Base-by-base conservation (phyloP, 2,113 vertebrate genomes). In the Haplochromis vanheusdeni region DNA sequence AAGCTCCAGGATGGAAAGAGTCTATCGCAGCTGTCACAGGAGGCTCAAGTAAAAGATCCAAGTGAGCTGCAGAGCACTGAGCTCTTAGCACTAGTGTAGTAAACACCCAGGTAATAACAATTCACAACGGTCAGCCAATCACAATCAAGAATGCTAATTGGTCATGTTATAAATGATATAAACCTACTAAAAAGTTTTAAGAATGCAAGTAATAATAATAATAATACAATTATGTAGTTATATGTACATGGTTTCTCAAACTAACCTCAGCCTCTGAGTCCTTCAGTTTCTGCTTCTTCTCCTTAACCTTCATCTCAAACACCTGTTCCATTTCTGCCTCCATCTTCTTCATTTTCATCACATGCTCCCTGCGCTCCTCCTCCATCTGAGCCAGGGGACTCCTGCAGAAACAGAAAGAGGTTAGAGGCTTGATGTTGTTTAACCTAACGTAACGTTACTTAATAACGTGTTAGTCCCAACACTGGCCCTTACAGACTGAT, bases 261-360 rank as follows among this genome's bases (percentile, higher is more conserved):
- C 93, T 7, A 75, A 97, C 97, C 96, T 97, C 97, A 2, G 96
- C 96, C 87, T 97, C 97, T 0, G 97, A 97, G 82, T 97, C 97
- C 94, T 97, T 97, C 92, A 97, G 95, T 82, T 97, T 97, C 90
- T 97, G 97, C 91, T 96, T 97, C 93, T 97, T 97, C 92, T 97
- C 97, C 87, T 97, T 97, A 2, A 97, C 97, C 90, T 97, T 97
- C 96, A 97, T 97, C 77, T 97, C 97, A 89, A 97, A 97, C 52
- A 97, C 97, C n/a, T 97, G 97, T 31, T 97, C 97, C 97, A 97
- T 97, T 51, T 97, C 97, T 0, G 94, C 96, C 93, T 97, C 97
- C 97, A 97, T 97, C 93, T 97, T 97, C 92, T 97, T 97, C 97
- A 97, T 97, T 73, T 97, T 97, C 94, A 95, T 96, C 83, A 97